Base-by-base conservation (phyloP, 1,140 invertebrate genomes). In the Cotesia glomerata region DNA sequence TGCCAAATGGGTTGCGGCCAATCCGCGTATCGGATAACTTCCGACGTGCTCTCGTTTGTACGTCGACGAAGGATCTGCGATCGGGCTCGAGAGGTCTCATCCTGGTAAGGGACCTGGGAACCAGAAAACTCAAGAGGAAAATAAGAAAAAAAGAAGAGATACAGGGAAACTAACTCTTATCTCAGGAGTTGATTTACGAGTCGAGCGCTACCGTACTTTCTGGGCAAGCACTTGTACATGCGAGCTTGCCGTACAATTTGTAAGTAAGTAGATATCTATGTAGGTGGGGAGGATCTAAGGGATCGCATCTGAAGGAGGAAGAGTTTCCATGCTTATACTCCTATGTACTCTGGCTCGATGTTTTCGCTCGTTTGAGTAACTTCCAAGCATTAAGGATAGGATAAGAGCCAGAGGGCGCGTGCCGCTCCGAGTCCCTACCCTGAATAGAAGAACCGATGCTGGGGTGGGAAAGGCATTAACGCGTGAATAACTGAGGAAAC, bases 321-420 rank as follows among this genome's bases (percentile, higher is more conserved):
- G 26, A 26, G 26, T 26, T 26, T 26, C 3, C 26, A 26, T 26
- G 26, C 26, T 26, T 26, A 54, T 3, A 16, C 13, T 54, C n/a
- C 16, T 54, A 9, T 52, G 5, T 54, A 54, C 5, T 54, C 18
- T 64, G 49, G 56, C 51, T 63, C 70, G 66, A 72, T 72, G 63
- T 72, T 72, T 66, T 62, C 69, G 34, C 49, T 72, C 70, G 70
- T 72, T 72, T 72, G 62, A 62, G 35, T 72, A 72, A 72, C 70
- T 72, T 58, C 51, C 52, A 56, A 35, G 14, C 61, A 65, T 65
- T 64, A 71, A 71, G 9, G 66, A 52, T 32, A 52, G 49, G 0
- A 18, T 11, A 18, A 18, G 54, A 11, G 54, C 26, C 26, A 45
- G 39, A 35, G 63, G 63, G 39, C 36, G 14, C 36, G 63, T 18